These are phyloP conservation scores for Malaclemys terrapin DNA, from an alignment of 2,113 vertebrate species.

Conservation along the genomic window DNA sequence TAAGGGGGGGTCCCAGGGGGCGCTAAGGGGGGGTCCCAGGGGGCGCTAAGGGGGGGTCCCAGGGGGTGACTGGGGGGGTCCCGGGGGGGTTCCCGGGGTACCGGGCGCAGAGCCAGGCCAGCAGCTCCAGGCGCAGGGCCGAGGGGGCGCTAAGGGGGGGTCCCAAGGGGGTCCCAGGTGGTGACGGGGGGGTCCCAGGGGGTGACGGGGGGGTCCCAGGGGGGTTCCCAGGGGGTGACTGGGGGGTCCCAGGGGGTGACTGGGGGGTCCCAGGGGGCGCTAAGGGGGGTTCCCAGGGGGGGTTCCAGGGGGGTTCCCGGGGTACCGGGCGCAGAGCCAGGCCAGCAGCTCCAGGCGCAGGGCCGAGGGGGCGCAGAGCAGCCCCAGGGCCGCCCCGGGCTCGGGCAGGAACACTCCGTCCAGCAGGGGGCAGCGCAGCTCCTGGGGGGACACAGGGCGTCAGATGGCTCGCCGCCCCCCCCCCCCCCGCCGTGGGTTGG, in stretches of 20 bases:
- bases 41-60: too few species aligned
- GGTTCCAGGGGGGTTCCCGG: neutral
- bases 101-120: too few species aligned
- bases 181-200: fast-evolving
- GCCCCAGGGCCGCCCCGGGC: neutral
- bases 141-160: too few species aligned
- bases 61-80: too few species aligned
- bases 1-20: too few species aligned
- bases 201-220: neutral
- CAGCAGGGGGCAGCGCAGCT: neutral
- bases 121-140: too few species aligned
- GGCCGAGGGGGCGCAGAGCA: neutral
- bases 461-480: neutral
- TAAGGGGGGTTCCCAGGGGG: too few species aligned
- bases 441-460: neutral
- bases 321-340: neutral
- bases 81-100: neutral
- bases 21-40: too few species aligned
- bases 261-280: neutral
- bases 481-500: neutral
- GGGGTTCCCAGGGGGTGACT: too few species aligned
- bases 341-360: neutral
- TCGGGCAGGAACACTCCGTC: neutral
- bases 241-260: too few species aligned
- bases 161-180: fast-evolving